Evolutionary conservation across 2,797 vertebrate species (phyloP).

Genomic region (Bufotes viridis): DNA sequence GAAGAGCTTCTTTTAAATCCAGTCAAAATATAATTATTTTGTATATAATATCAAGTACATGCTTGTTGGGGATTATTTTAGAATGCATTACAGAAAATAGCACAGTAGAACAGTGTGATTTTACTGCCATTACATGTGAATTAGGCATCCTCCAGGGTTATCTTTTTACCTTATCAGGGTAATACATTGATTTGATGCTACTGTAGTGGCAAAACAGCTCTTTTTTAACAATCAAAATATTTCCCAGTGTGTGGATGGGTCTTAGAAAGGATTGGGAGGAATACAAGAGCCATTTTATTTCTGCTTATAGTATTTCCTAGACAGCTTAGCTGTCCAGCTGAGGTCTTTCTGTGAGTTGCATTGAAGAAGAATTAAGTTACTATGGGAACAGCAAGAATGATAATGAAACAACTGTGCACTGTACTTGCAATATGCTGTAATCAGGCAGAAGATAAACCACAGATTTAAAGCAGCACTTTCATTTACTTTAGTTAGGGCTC

Average conservation of each 20-base stretch:
- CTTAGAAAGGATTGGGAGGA: neutral
- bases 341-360: slow-evolving; percentile 39
- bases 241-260: neutral
- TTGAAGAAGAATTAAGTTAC: slow-evolving; percentile 52
- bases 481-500: slow-evolving; percentile 52
- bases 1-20: too few species aligned
- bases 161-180: neutral
- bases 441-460: slow-evolving; percentile 54
- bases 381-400: slow-evolving; percentile 51
- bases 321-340: slow-evolving; percentile 52
- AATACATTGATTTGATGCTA: neutral
- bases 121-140: neutral
- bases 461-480: slow-evolving; percentile 52
- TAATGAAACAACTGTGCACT: slow-evolving; percentile 53
- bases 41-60: neutral
- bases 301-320: slow-evolving; percentile 44
- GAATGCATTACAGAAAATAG: neutral
- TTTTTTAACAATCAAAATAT: slow-evolving; percentile 12
- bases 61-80: neutral
- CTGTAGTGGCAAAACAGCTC: neutral
- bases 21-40: too few species aligned
- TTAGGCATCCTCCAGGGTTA: neutral
- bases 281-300: slow-evolving; percentile 3
- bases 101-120: neutral
- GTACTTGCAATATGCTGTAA: slow-evolving; percentile 56